Conservation (phyloP, 2,797 vertebrate genomes). For the Karalla daura region DNA sequence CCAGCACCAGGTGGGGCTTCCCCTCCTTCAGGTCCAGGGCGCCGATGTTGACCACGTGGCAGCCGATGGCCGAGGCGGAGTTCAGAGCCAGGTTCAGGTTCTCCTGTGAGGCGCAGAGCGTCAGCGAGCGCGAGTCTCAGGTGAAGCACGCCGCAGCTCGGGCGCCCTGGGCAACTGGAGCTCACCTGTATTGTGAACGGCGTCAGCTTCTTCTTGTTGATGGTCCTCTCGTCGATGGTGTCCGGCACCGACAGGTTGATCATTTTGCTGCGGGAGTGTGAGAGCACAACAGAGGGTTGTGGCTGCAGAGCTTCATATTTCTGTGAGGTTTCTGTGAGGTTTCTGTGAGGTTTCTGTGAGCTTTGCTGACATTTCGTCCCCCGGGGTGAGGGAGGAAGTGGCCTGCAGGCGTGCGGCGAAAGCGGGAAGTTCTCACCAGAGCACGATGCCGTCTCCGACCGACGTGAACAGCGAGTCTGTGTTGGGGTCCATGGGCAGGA, state of each 20-base stretch:
- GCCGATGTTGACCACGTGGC: conserved; percentile 98
- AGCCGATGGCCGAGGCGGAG: conserved; percentile 97
- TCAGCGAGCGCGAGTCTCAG: no score
- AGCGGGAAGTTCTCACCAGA: conserved; percentile 88
- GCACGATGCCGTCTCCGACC: conserved; percentile 93
- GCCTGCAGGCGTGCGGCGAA: neutral
- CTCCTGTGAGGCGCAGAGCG: conserved; percentile 82
- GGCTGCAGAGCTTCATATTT: no score
- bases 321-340: no score
- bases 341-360: no score
- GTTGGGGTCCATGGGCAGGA: conserved; percentile 95
- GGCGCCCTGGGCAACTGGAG: neutral
- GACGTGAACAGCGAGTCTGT: conserved; percentile 91
- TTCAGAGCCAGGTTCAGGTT: conserved; percentile 98
- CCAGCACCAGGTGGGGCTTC: conserved; percentile 96
- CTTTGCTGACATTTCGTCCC: conserved; percentile 41
- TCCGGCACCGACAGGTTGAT: conserved; percentile 98
- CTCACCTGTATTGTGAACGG: conserved; percentile 93
- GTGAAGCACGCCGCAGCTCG: no score
- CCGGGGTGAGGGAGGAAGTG: neutral
- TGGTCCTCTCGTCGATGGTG: conserved; percentile 97
- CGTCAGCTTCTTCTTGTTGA: conserved; percentile 98
- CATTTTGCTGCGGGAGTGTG: conserved; percentile 91
- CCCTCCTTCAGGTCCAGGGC: conserved; percentile 94
- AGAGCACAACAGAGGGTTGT: no score